phyloP scores from a whole-genome alignment of 2,797 vertebrate genomes.

The Threskiornis aethiopicus region DNA sequence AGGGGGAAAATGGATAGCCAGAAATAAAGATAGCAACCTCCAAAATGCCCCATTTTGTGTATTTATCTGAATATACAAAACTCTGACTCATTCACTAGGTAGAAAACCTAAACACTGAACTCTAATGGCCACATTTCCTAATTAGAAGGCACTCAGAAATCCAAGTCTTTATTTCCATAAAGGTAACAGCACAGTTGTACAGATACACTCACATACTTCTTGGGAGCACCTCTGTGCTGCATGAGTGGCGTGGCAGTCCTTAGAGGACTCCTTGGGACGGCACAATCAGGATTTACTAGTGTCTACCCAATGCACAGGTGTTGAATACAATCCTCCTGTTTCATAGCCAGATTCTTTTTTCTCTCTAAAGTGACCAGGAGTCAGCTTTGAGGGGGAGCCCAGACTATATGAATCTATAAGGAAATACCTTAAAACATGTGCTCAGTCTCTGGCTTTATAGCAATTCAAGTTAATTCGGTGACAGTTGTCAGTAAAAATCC shows the following conservation, averaged over 20 bases:
- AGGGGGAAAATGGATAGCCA: not conserved
- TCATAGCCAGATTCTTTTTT: not conserved
- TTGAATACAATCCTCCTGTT: not conserved
- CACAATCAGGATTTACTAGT: not conserved
- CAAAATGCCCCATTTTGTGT: not conserved
- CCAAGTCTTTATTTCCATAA: not conserved
- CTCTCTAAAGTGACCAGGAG: not conserved
- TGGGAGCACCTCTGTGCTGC: not conserved
- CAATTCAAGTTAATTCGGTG: not conserved
- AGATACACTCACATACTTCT: not conserved
- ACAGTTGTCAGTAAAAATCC: not conserved
- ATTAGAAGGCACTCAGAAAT: not conserved
- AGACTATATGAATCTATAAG: not conserved
- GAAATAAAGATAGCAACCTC: not conserved
- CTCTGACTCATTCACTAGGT: not conserved
- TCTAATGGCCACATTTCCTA: not conserved
- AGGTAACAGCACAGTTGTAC: not conserved
- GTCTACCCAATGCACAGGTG: not conserved
- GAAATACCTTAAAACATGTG: not conserved
- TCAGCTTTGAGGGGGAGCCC: not conserved
- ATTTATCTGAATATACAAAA: not conserved
- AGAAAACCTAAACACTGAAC: not conserved
- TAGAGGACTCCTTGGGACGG: not conserved
- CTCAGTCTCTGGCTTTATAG: not conserved
- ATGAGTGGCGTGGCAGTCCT: not conserved